phyloP scores from a whole-genome alignment of 2,888 invertebrate species.

The Stictocephala bisonia region DNA sequence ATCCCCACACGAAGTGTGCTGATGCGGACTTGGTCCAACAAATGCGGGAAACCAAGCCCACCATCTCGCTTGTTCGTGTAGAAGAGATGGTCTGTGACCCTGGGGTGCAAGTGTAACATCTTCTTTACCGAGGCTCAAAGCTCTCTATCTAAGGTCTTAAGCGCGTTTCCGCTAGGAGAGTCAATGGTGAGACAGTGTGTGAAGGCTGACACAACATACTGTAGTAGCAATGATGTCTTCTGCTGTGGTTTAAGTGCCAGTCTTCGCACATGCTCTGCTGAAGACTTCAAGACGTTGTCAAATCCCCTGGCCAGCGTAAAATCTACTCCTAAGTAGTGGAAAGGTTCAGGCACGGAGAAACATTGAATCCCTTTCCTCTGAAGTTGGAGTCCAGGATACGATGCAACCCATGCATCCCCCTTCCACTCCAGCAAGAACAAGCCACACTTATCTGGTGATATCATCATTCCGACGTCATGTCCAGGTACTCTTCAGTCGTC shows the following conservation, averaged over 20 bases:
- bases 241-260: constrained; percentile 17
- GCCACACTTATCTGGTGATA: too few relatives aligned
- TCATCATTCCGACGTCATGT: too few relatives aligned
- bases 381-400: too few relatives aligned
- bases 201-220: constrained; percentile 3
- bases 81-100: neutral
- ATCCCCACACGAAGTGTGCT: neutral
- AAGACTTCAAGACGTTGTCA: neutral
- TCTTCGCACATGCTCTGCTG: neutral
- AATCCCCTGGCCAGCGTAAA: neutral
- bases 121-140: neutral
- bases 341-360: too few relatives aligned
- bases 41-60: neutral
- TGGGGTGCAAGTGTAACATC: constrained; percentile 3
- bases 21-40: neutral
- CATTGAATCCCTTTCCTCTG: too few relatives aligned
- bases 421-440: too few relatives aligned
- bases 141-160: neutral
- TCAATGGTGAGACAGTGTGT: constrained; percentile 8
- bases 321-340: neutral
- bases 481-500: too few relatives aligned
- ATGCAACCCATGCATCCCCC: too few relatives aligned
- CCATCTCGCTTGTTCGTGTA: constrained; percentile 8
- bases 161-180: neutral
- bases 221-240: neutral